phyloP scores from a whole-genome alignment of 2,888 invertebrate genomes.

The Trichopoda pennipes region DNA sequence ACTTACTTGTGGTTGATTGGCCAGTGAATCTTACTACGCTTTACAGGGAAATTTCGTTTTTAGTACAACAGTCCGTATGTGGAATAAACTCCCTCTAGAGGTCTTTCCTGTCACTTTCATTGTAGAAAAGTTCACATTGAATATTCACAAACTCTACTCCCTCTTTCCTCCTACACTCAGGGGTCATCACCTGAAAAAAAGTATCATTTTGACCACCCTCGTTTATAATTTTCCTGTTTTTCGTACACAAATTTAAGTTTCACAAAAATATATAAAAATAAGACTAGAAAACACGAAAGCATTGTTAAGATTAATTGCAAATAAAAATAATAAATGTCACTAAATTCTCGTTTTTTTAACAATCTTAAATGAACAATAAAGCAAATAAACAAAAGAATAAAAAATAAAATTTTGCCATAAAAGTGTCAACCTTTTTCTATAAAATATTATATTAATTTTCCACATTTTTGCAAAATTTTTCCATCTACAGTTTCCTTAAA shows the following conservation, averaged over 20 bases:
- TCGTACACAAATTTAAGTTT: background rate
- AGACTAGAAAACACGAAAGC: conserved; percentile 18
- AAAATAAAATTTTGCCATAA: conserved; percentile 70
- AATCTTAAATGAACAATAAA: conserved; percentile 51
- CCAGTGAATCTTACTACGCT: too few relatives aligned
- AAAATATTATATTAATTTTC: conserved; percentile 37
- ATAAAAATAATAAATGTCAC: conserved; percentile 5
- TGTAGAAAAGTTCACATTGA: too few relatives aligned
- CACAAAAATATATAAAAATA: too few relatives aligned
- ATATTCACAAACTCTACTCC: too few relatives aligned
- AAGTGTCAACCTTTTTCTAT: conserved; percentile 67
- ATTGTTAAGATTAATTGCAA: conserved; percentile 57
- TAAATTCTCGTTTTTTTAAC: conserved; percentile 3
- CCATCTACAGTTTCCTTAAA: background rate
- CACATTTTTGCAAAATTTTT: background rate
- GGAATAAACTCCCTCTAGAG: too few relatives aligned
- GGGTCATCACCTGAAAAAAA: too few relatives aligned
- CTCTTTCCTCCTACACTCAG: too few relatives aligned
- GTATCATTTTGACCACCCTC: background rate
- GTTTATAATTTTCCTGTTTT: conserved; percentile 27
- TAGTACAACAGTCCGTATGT: too few relatives aligned
- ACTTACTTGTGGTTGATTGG: too few relatives aligned
- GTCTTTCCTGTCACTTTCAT: too few relatives aligned
- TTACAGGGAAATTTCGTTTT: too few relatives aligned
- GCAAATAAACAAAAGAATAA: conserved; percentile 50